These are phyloP conservation scores for Antheraea pernyi DNA, from an alignment of 1,140 invertebrate species.

Conservation along the genomic window DNA sequence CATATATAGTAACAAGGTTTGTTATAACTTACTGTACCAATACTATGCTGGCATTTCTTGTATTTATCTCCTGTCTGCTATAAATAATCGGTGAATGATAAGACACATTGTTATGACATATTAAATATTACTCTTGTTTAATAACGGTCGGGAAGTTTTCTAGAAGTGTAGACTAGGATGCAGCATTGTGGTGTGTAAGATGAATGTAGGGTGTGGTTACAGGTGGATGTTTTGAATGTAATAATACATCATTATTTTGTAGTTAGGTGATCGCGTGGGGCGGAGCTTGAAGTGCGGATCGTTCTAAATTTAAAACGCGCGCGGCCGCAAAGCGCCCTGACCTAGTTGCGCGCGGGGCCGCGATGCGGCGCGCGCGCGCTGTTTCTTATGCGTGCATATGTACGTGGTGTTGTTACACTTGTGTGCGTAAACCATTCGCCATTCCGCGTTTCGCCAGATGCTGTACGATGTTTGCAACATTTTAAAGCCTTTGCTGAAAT, in stretches of 20 bases:
- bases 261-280: constrained; percentile 63
- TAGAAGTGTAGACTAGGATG: too few relatives aligned
- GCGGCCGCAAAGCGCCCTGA: constrained; percentile 73
- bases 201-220: constrained; percentile 21
- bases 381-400: constrained; percentile 51
- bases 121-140: too few relatives aligned
- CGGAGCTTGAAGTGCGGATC: constrained; percentile 72
- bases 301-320: constrained; percentile 78
- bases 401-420: constrained; percentile 39
- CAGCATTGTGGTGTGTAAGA: too few relatives aligned
- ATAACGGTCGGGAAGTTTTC: too few relatives aligned
- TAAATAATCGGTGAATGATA: too few relatives aligned
- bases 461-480: constrained; percentile 70
- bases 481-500: constrained; percentile 20
- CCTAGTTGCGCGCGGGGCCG: constrained; percentile 75
- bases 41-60: not conserved
- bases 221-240: constrained; percentile 40
- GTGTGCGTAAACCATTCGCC: constrained; percentile 65
- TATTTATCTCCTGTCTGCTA: too few relatives aligned
- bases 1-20: too few relatives aligned
- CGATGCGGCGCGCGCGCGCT: constrained; percentile 72
- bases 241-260: constrained; percentile 41
- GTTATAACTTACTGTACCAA: not conserved
- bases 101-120: too few relatives aligned
- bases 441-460: constrained; percentile 74